phyloP scores from a whole-genome alignment of 1,140 invertebrate genomes.

The Drosophila melanica region DNA sequence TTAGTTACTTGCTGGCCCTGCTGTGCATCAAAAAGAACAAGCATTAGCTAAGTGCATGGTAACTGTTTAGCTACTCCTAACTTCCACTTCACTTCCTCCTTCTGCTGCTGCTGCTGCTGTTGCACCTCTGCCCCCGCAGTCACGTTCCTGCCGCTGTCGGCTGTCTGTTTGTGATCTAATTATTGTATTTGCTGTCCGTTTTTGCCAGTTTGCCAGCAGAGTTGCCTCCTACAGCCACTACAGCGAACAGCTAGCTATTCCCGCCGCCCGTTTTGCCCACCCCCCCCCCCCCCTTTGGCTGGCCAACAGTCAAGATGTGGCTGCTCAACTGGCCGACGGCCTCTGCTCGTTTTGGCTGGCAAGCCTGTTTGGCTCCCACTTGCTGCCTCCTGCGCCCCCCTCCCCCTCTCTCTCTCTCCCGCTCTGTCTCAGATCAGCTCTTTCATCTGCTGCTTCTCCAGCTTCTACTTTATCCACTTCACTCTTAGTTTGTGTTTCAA shows the following conservation, averaged over 20 bases:
- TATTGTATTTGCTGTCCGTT: constrained; percentile 81
- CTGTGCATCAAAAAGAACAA: constrained; percentile 22
- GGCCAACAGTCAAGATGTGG: constrained; percentile 3
- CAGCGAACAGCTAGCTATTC: constrained; percentile 1
- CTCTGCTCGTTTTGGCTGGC: constrained; percentile 41
- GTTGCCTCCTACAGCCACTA: constrained; percentile 34
- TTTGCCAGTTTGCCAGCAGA: constrained; percentile 56
- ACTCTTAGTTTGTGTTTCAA: constrained; percentile 54
- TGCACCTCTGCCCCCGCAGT: constrained; percentile 26
- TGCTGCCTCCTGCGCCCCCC: not conserved
- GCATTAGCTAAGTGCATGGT: constrained; percentile 6
- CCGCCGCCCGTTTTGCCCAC: not conserved
- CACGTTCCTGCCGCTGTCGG: constrained; percentile 59
- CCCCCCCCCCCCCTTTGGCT: not conserved
- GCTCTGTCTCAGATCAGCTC: not conserved
- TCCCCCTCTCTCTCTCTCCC: not conserved
- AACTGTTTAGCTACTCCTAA: constrained; percentile 34
- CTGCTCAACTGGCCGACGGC: constrained; percentile 23
- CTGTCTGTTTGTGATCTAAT: constrained; percentile 75
- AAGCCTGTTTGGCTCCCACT: constrained; percentile 48
- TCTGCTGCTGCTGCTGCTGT: not conserved
- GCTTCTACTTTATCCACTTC: constrained; percentile 42
- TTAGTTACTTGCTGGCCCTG: constrained; percentile 41
- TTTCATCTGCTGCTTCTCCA: constrained; percentile 27
- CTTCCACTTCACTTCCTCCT: constrained; percentile 40